These are phyloP conservation scores for Sitta europaea DNA, from an alignment of 2,113 vertebrate genomes.

Conservation along the genomic window DNA sequence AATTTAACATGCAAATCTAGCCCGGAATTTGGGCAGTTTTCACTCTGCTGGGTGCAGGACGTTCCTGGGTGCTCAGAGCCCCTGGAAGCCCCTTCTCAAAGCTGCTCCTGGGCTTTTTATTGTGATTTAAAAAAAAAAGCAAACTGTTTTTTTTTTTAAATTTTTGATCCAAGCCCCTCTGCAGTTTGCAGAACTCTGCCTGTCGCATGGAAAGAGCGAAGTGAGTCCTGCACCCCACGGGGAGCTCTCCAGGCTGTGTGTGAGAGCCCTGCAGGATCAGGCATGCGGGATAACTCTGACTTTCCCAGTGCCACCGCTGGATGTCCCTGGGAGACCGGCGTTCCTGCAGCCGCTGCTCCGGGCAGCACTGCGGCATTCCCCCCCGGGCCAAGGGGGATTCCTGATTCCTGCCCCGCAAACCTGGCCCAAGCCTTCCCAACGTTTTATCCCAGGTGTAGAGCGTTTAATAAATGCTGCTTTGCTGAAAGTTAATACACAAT, in stretches of 20 bases:
- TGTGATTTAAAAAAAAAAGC: no score
- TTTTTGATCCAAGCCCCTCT: fast-evolving
- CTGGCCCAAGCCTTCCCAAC: background rate
- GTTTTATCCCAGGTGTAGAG: background rate
- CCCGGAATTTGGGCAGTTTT: no score
- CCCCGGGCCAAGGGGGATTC: fast-evolving
- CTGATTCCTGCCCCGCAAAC: background rate
- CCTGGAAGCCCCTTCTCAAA: background rate
- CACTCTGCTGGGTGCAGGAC: fast-evolving
- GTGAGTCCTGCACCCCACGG: fast-evolving
- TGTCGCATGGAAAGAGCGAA: fast-evolving
- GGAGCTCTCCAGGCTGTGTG: background rate
- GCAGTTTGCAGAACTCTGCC: fast-evolving
- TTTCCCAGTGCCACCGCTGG: background rate
- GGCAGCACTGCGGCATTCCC: background rate
- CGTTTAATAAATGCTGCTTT: background rate
- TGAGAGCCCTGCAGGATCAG: background rate
- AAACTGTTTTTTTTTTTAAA: background rate
- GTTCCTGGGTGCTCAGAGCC: background rate
- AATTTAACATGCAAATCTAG: background rate
- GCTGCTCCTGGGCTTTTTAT: background rate
- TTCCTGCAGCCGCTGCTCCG: background rate
- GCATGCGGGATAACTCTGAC: background rate
- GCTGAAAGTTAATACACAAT: fast-evolving
- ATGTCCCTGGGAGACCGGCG: background rate